Evolutionary conservation across 2,888 invertebrate genomes (phyloP).

Genomic region (Parnassius smintheus): DNA sequence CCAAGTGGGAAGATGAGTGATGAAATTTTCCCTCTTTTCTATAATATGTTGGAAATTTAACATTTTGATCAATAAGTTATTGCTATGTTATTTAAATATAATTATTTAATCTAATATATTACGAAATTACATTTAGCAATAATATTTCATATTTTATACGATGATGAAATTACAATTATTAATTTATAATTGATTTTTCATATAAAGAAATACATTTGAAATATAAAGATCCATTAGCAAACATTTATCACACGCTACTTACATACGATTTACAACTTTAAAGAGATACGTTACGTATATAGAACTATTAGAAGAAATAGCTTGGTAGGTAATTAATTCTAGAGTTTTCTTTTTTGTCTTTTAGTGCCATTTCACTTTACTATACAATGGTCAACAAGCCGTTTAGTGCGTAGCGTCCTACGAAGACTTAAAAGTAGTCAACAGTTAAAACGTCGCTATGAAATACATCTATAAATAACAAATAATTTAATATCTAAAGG

Average conservation of each 20-base stretch:
- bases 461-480: conserved; percentile 58
- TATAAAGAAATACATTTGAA: conserved; percentile 2
- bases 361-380: conserved; percentile 1
- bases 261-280: conserved; percentile 10
- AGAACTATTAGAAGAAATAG: conserved; percentile 30
- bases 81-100: not conserved
- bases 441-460: conserved; percentile 69
- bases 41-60: too few relatives aligned
- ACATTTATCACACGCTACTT: conserved; percentile 10
- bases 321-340: conserved; percentile 4
- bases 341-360: not conserved
- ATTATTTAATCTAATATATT: not conserved
- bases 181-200: conserved; percentile 1
- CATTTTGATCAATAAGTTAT: too few relatives aligned
- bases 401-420: conserved; percentile 51
- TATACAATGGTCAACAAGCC: conserved; percentile 22
- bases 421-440: conserved; percentile 74
- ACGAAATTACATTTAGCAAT: not conserved
- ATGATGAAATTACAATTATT: not conserved
- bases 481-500: conserved; percentile 53
- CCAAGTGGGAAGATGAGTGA: not conserved
- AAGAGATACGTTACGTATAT: conserved; percentile 29
- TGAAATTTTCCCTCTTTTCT: too few relatives aligned
- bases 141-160: not conserved
- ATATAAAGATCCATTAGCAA: conserved; percentile 10